These are phyloP conservation scores for Serranus cabrilla DNA, from an alignment of 2,797 vertebrate species.

Conservation along the genomic window DNA sequence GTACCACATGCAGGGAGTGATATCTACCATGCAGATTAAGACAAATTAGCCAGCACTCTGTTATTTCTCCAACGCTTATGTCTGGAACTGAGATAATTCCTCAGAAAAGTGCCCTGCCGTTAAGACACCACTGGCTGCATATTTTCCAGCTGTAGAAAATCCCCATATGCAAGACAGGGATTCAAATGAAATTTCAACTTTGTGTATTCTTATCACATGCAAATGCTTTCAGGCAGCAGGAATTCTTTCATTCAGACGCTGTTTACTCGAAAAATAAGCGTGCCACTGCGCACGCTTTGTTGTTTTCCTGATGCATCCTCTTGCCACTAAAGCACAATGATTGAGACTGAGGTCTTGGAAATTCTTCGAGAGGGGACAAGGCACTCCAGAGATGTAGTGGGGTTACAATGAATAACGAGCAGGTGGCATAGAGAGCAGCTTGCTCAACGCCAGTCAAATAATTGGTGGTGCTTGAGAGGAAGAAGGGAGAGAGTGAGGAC, in stretches of 20 bases:
- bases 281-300: slow-evolving; percentile 6
- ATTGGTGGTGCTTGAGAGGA: slow-evolving; percentile 52
- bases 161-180: neutral
- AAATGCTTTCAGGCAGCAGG: slow-evolving; percentile 43
- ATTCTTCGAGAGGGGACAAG: slow-evolving; percentile 40
- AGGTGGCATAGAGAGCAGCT: slow-evolving; percentile 43
- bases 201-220: slow-evolving; percentile 28
- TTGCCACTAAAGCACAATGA: slow-evolving; percentile 41
- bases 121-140: slow-evolving; percentile 16
- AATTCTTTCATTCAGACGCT: slow-evolving; percentile 44
- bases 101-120: neutral
- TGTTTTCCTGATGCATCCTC: slow-evolving; percentile 46
- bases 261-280: slow-evolving; percentile 49
- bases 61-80: slow-evolving; percentile 14
- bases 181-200: slow-evolving; percentile 16
- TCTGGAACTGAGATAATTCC: slow-evolving; percentile 12
- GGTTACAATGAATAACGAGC: slow-evolving; percentile 63
- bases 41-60: slow-evolving; percentile 28
- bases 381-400: slow-evolving; percentile 33
- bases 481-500: too few relatives aligned
- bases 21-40: slow-evolving; percentile 31
- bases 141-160: slow-evolving; percentile 21
- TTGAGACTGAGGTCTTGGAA: slow-evolving; percentile 54
- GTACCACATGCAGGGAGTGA: slow-evolving; percentile 17
- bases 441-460: slow-evolving; percentile 52